These are phyloP conservation scores for Mesembrinibis cayennensis DNA, from an alignment of 2,113 vertebrate species.

Conservation along the genomic window DNA sequence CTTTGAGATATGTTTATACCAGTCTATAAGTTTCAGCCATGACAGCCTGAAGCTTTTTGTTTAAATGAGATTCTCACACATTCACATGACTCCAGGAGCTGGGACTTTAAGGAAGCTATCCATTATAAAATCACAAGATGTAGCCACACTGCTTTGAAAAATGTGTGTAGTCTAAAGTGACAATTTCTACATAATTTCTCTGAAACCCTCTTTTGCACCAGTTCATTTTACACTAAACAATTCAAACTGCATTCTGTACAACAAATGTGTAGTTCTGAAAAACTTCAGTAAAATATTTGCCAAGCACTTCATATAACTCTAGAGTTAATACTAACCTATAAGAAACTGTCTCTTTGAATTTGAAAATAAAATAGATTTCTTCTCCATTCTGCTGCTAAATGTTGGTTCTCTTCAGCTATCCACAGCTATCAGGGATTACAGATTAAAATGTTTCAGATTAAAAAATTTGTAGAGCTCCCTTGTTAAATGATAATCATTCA, in stretches of 20 bases:
- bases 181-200: not conserved
- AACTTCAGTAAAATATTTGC: not conserved
- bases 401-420: not conserved
- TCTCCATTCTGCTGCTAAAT: not conserved
- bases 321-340: not conserved
- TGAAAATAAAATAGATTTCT: not conserved
- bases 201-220: not conserved
- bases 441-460: slow-evolving; percentile 30
- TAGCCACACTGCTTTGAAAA: not conserved
- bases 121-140: not conserved
- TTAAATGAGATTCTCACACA: not conserved
- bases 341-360: not conserved
- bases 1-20: not conserved
- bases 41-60: not conserved
- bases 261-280: not conserved
- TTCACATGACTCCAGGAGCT: not conserved
- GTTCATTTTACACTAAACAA: not conserved
- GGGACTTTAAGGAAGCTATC: not conserved
- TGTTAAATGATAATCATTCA: not conserved
- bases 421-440: not conserved
- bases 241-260: not conserved
- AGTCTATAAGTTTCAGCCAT: not conserved
- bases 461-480: not conserved
- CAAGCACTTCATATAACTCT: not conserved
- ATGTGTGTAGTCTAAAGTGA: not conserved